Conservation (phyloP, 2,113 vertebrate genomes). For the Bagarius yarrelli region DNA sequence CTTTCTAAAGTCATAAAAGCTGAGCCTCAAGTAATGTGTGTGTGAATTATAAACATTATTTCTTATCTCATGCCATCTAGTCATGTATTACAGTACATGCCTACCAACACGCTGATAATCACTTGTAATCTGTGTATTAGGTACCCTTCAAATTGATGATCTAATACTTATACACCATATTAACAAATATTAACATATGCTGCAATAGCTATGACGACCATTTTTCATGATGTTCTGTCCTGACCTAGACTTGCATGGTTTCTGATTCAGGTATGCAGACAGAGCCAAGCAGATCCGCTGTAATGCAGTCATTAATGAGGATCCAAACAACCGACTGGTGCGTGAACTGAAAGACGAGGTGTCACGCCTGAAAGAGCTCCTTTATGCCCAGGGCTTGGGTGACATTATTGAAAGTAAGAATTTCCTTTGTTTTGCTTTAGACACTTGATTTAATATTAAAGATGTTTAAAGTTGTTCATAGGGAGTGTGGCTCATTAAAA, state of each 20-base stretch:
- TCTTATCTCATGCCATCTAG: not conserved
- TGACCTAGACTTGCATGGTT: constrained; percentile 1
- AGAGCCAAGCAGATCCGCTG: constrained; percentile 98
- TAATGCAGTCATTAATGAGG: constrained; percentile 94
- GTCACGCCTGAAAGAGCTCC: constrained; percentile 88
- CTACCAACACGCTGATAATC: not conserved
- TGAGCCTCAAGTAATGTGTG: not conserved
- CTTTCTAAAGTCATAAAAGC: constrained; percentile 30
- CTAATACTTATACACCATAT: not conserved
- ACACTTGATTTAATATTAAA: not conserved
- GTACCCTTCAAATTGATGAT: not conserved
- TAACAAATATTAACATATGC: not conserved
- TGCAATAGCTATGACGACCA: not conserved
- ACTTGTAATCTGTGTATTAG: not conserved
- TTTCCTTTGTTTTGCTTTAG: not conserved
- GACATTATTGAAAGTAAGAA: constrained; percentile 96
- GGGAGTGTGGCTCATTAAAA: not conserved
- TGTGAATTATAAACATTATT: not conserved
- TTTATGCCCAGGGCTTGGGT: constrained; percentile 88
- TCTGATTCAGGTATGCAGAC: constrained; percentile 83
- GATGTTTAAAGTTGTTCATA: not conserved
- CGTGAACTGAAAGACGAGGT: constrained; percentile 96
- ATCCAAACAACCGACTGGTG: constrained; percentile 94
- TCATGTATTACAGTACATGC: not conserved
- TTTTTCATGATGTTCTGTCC: not conserved